Evolutionary conservation across 1,140 invertebrate species (phyloP).

Genomic region (Anastatus disparis): DNA sequence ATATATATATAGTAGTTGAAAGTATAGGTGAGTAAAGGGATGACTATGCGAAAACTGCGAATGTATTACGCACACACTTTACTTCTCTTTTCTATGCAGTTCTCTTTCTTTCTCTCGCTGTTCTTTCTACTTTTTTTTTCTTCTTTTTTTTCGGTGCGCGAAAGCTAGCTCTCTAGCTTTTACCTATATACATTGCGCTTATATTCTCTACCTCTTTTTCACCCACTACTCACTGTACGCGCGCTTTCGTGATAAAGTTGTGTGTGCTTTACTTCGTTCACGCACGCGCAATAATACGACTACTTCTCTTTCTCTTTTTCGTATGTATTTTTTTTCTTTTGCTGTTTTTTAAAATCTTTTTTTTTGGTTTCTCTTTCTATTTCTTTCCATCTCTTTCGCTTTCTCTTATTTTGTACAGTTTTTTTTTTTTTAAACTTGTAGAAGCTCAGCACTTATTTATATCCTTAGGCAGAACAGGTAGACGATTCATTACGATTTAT

Average conservation of each 20-base stretch:
- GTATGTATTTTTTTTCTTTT: conserved; percentile 38
- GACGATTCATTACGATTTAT: conserved; percentile 67
- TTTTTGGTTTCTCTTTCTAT: conserved; percentile 37
- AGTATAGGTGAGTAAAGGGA: too few species aligned
- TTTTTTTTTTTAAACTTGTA: not conserved
- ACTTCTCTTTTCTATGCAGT: too few species aligned
- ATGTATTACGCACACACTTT: too few species aligned
- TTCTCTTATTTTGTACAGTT: not conserved
- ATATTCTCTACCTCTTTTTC: not conserved
- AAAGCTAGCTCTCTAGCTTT: conserved; percentile 20
- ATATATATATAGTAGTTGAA: too few species aligned
- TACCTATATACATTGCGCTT: conserved; percentile 16
- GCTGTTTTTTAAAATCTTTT: conserved; percentile 8
- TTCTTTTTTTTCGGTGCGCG: not conserved
- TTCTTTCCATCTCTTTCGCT: conserved; percentile 37
- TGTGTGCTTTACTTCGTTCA: too few species aligned
- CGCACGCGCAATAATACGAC: conserved; percentile 47
- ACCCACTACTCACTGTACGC: not conserved
- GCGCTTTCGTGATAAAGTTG: conserved; percentile 28
- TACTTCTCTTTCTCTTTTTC: conserved; percentile 46
- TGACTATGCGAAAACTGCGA: too few species aligned
- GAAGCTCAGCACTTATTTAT: conserved; percentile 57
- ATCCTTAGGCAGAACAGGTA: conserved; percentile 58
- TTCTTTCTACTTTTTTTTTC: too few species aligned
- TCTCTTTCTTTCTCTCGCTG: too few species aligned